Conservation (phyloP, 1,140 invertebrate species). For the Macrosteles quadrilineatus region DNA sequence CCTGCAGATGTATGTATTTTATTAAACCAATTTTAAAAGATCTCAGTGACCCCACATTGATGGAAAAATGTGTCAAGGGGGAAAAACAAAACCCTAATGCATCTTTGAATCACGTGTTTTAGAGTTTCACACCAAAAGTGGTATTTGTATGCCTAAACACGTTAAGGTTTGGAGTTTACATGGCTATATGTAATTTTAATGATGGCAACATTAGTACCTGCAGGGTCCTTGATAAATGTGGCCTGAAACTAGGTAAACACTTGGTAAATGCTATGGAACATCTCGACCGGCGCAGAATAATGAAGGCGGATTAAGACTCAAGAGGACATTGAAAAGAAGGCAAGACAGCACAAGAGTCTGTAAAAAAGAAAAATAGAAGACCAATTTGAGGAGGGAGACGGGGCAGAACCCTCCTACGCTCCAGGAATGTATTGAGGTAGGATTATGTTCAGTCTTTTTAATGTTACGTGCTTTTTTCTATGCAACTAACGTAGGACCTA, state of each 20-base stretch:
- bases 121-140: background rate
- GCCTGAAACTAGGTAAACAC: constrained; percentile 12
- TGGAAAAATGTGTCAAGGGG: constrained; percentile 32
- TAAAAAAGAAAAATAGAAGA: constrained; percentile 13
- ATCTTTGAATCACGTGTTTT: constrained; percentile 12
- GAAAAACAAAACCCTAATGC: constrained; percentile 17
- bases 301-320: background rate
- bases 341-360: background rate
- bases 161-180: constrained; percentile 1
- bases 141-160: background rate
- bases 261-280: background rate
- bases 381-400: constrained; percentile 10
- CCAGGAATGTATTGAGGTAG: constrained; percentile 12
- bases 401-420: too few relatives aligned
- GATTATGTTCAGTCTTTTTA: background rate
- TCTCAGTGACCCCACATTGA: constrained; percentile 6
- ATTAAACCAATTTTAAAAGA: constrained; percentile 32
- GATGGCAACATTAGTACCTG: background rate
- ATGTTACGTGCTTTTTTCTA: too few relatives aligned
- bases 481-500: too few relatives aligned
- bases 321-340: constrained; percentile 1
- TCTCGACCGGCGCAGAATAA: background rate
- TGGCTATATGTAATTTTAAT: constrained; percentile 9
- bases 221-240: constrained; percentile 8
- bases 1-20: constrained; percentile 25